These are phyloP conservation scores for Athene cunicularia DNA, from an alignment of 2,113 vertebrate species.

Conservation along the genomic window DNA sequence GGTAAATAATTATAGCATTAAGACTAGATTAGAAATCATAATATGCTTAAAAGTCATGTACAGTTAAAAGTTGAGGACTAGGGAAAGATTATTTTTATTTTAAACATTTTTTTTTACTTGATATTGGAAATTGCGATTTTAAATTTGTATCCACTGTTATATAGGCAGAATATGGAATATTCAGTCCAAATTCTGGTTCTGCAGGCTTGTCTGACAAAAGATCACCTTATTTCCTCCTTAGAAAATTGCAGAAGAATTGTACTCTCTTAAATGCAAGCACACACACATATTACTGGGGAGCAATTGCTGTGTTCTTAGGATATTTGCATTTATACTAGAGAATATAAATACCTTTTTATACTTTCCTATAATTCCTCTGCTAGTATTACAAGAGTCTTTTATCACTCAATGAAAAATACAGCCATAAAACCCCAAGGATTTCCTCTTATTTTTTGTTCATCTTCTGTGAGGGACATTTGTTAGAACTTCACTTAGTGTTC, in stretches of 20 bases:
- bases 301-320: background rate
- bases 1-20: background rate
- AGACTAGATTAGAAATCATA: background rate
- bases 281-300: rapidly evolving
- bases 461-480: background rate
- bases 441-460: background rate
- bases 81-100: background rate
- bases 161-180: background rate
- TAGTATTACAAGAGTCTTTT: background rate
- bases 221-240: background rate
- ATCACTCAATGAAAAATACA: background rate
- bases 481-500: background rate
- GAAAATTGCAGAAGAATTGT: background rate
- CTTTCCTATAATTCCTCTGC: background rate
- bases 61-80: background rate
- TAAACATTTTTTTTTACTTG: background rate
- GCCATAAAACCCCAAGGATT: rapidly evolving
- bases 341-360: background rate
- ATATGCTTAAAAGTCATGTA: background rate
- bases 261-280: rapidly evolving
- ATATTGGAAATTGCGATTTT: background rate
- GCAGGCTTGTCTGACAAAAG: background rate
- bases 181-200: background rate
- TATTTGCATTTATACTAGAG: background rate
- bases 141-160: background rate